Evolutionary conservation across 1,140 invertebrate genomes (phyloP).

Genomic region (Leptinotarsa lineolata): DNA sequence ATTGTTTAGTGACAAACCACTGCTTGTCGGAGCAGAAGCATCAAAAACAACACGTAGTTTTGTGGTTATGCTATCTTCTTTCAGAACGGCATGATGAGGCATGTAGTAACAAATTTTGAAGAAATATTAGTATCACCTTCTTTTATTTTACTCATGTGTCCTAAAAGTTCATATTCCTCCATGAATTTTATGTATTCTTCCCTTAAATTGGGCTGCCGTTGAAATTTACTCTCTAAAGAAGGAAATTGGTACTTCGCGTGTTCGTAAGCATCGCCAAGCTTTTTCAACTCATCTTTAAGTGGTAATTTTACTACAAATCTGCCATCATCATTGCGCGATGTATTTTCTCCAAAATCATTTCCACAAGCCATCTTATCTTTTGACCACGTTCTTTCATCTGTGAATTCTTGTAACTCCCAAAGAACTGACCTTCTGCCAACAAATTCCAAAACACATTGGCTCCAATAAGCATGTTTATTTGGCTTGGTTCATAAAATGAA

Average conservation of each 20-base stretch:
- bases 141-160: conserved; percentile 12
- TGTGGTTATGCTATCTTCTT: conserved; percentile 43
- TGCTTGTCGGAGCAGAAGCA: conserved; percentile 43
- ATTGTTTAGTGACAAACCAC: conserved; percentile 48
- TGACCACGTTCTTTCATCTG: background rate
- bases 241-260: background rate
- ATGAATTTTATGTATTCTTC: conserved; percentile 5
- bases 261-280: background rate
- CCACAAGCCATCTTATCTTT: conserved; percentile 1
- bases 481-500: too few species aligned
- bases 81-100: conserved; percentile 52
- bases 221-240: conserved; percentile 28
- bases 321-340: background rate
- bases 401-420: conserved; percentile 17
- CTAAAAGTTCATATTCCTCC: conserved; percentile 15
- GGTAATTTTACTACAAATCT: conserved; percentile 19
- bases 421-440: background rate
- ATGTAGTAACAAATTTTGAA: conserved; percentile 43
- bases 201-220: conserved; percentile 13
- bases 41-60: conserved; percentile 53
- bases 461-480: too few species aligned
- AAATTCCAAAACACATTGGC: too few species aligned
- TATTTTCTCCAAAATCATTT: conserved; percentile 13
- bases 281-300: conserved; percentile 8
- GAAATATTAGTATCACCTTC: background rate